Base-by-base conservation (phyloP, 2,888 invertebrate species). In the Trichogramma dendrolimi region DNA sequence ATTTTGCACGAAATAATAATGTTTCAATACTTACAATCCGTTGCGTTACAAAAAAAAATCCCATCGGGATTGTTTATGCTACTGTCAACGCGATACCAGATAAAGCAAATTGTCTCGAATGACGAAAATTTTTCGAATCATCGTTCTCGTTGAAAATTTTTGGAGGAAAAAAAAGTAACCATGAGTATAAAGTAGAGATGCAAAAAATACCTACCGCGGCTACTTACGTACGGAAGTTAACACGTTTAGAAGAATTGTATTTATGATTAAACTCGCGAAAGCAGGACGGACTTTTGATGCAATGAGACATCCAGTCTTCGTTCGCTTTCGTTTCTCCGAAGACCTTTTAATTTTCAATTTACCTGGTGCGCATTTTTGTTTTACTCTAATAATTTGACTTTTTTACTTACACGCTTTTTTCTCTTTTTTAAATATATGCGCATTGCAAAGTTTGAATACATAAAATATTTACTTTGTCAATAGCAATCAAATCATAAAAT, bases 191-290 rank as follows among this genome's bases (percentile, higher is more conserved):
- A 27, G 27, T 27, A 27, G 27, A 75, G 67, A 73, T 78, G 78
- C 79, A 80, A 81, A 82, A 81, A 82, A 83, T 84, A 84, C 83
- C 83, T 84, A 84, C 83, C 83, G 82, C 81, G 80, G 81, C 75
- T 83, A 83, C 83, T 83, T 83, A 83, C 83, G 83, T 82, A 79
- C 77, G 76, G 78, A 77, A 78, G 78, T 78, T 79, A 81, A 78
- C 78, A 73, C 78, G 74, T 73, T 78, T 78, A 77, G 75, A 72
- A 73, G 76, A 76, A 77, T 75, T 72, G 58, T 75, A 27, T 71
- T 75, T 75, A 75, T 78, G 72, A 71, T 76, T 73, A 76, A 74
- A 79, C 73, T 73, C 77, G 77, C 78, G 78, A 73, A 72, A 70
- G 75, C 75, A 75, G 75, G 76, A 75, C 71, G 75, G 75, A 74